A percentile compares a stretch with the other conserved stretches of the same genome.
Conservation (phyloP, 30 jellyfish, hydroid and myxozoan genomes). For the Haliclystus octoradiatus region DNA sequence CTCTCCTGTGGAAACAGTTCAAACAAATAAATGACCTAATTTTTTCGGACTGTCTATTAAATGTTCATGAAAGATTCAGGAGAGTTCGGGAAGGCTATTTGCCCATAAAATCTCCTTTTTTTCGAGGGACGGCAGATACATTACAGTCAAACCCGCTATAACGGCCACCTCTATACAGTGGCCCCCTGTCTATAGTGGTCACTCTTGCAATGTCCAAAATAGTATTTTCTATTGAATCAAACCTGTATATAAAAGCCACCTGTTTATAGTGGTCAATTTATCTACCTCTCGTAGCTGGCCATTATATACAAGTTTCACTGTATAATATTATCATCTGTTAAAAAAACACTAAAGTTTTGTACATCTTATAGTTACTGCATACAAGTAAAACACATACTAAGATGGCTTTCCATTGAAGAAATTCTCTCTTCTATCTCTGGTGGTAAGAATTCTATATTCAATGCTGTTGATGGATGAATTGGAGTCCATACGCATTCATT, state of each 20-base stretch:
- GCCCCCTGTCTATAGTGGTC: not conserved
- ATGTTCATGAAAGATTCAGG: too few relatives aligned
- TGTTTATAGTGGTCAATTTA: not conserved
- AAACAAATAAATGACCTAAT: too few relatives aligned
- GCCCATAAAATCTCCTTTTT: too few relatives aligned
- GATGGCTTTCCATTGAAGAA: conserved; percentile 25
- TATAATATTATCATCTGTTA: conserved; percentile 2
- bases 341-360: not conserved
- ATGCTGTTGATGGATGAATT: conserved; percentile 41
- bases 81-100: too few relatives aligned
- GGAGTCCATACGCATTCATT: conserved; percentile 43
- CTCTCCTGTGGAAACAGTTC: too few relatives aligned
- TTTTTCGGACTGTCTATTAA: too few relatives aligned
- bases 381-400: conserved; percentile 4
- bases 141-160: not conserved
- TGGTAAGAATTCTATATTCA: conserved; percentile 24
- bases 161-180: not conserved
- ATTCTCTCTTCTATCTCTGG: conserved; percentile 50
- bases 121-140: not conserved
- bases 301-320: not conserved
- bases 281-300: not conserved
- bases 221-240: not conserved
- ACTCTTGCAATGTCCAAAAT: not conserved
- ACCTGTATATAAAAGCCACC: not conserved
- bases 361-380: not conserved